Base-by-base conservation (phyloP, 2,797 vertebrate genomes). In the Peromyscus eremicus region DNA sequence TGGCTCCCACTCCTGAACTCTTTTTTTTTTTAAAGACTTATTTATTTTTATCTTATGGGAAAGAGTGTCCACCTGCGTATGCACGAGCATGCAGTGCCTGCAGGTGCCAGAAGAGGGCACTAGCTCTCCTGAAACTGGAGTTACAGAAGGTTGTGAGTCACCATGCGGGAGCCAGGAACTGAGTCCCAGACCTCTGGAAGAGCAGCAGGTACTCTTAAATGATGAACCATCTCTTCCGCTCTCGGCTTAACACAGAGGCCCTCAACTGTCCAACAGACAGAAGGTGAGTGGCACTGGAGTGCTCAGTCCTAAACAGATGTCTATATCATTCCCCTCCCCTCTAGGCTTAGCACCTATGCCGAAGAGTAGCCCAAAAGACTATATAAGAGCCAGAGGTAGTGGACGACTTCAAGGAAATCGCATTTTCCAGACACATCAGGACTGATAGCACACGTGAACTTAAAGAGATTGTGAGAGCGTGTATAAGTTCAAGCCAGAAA, bases 1-100 rank as follows among this genome's bases (percentile, higher is more conserved):
- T 73, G 60, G 55, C 55, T 89, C 83, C 37, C 91, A 91, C 66
- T 83, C 82, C 60, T 86, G 57, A 80, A 73, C n/a, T 73, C 34
- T 94, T 77, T 82, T 79, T 75, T 60, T 60, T 57, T 57, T 46
- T 46, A 12, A 60, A 60, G 57, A 60, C 57, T 16, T 57, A 57
- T 6, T 43, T 49, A 32, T 77, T 55, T 80, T 80, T 55, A 57
- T 57, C 37, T 81, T 7, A 37, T 60, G 21, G 25, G 79, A n/a
- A 37, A 57, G 52, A 37, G 34, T 57, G 21, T 37, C 23, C 5
- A 8, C 21, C 79, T 37, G 49, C 12, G 23, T 9, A 29, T 62
- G 25, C 55, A 40, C 13, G 29, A 60, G 80, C 55, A 62, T 32
- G 13, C 57, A n/a, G 49, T n/a, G 49, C 79, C 14, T 83, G 25